These are phyloP conservation scores for Mus minutoides DNA, from an alignment of 2,797 vertebrate genomes.

Conservation along the genomic window DNA sequence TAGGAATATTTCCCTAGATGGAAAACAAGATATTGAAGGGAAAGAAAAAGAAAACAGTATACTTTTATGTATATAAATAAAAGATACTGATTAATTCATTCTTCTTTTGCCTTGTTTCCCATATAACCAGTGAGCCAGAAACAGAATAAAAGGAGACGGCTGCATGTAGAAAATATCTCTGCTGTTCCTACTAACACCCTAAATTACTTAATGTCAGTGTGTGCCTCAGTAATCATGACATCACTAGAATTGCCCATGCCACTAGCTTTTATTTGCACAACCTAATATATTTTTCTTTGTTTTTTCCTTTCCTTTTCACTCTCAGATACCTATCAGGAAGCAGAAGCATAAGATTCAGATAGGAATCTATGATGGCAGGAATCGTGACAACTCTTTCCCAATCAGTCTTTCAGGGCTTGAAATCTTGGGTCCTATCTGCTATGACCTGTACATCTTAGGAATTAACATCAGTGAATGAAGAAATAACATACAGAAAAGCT, in stretches of 20 bases:
- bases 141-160: background rate
- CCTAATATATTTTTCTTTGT: background rate
- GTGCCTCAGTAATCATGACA: background rate
- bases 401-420: background rate
- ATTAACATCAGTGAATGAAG: background rate
- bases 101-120: slow-evolving; percentile 10
- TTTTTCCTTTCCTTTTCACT: background rate
- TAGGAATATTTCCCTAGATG: slow-evolving; percentile 42
- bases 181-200: background rate
- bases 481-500: background rate
- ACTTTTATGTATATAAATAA: slow-evolving; percentile 11
- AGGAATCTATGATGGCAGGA: background rate
- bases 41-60: slow-evolving; percentile 35
- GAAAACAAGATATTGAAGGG: slow-evolving; percentile 40
- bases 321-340: background rate
- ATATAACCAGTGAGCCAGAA: background rate
- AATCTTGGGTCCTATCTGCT: background rate
- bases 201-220: background rate
- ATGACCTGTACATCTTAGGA: background rate
- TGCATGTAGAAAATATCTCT: background rate
- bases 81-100: slow-evolving; percentile 16
- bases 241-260: background rate
- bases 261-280: background rate
- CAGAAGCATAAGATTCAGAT: background rate
- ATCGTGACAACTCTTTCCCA: background rate